phyloP scores from a whole-genome alignment of 2,888 invertebrate genomes.

The Alloscopus bannaensis region DNA sequence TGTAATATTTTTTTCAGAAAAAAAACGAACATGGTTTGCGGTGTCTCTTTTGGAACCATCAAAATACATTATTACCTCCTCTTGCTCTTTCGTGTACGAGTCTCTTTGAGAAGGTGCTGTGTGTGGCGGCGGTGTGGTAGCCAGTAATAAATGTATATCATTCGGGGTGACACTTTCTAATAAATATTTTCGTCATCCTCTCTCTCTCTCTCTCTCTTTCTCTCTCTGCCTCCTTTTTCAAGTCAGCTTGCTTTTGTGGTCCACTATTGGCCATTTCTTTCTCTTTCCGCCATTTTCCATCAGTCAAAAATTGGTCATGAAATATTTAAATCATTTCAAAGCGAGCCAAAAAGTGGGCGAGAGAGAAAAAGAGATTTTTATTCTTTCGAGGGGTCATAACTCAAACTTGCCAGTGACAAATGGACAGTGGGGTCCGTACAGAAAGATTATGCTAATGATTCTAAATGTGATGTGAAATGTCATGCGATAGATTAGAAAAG shows the following conservation, averaged over 20 bases:
- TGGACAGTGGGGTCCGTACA: background rate
- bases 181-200: slow-evolving; percentile 9
- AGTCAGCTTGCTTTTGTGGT: too few relatives aligned
- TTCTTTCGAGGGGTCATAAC: background rate
- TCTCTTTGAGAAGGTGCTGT: slow-evolving; percentile 3
- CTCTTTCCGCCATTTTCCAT: too few relatives aligned
- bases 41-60: slow-evolving; percentile 33
- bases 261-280: too few relatives aligned
- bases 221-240: too few relatives aligned
- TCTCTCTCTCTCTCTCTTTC: too few relatives aligned
- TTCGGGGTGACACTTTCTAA: background rate
- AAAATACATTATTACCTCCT: slow-evolving; percentile 19
- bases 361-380: too few relatives aligned
- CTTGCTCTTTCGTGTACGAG: too few relatives aligned
- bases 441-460: slow-evolving; percentile 2
- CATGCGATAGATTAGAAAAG: too few relatives aligned
- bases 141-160: slow-evolving; percentile 13
- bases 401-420: background rate
- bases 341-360: too few relatives aligned
- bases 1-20: slow-evolving; percentile 19
- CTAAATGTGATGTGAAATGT: background rate
- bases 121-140: background rate
- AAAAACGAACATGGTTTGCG: slow-evolving; percentile 32
- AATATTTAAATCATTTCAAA: too few relatives aligned
- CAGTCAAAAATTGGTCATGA: too few relatives aligned